A percentile compares a stretch with the other conserved stretches of the same genome.
These are phyloP conservation scores for Apodemia duryi DNA, from an alignment of 2,888 invertebrate genomes.

Conservation along the genomic window DNA sequence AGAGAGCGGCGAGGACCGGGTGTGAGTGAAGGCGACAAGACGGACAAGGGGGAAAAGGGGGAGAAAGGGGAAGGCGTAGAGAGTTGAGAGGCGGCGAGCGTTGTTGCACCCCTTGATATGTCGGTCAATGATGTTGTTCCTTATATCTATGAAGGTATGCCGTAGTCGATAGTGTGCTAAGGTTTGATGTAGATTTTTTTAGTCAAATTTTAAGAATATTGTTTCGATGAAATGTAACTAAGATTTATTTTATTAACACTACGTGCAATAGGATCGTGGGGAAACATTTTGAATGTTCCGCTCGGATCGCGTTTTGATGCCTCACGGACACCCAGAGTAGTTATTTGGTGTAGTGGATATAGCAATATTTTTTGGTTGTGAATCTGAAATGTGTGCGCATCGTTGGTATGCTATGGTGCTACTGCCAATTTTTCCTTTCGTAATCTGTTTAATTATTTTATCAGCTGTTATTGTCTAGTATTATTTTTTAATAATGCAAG, in stretches of 20 bases:
- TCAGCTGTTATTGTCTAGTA: constrained; percentile 70
- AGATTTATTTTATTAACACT: constrained; percentile 58
- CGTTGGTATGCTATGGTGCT: constrained; percentile 54
- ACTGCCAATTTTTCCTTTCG: constrained; percentile 58
- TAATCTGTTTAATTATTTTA: constrained; percentile 54
- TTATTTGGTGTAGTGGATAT: constrained; percentile 67
- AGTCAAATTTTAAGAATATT: constrained; percentile 68
- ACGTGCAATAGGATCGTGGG: constrained; percentile 57
- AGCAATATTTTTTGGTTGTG: constrained; percentile 78
- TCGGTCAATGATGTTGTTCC: constrained; percentile 75
- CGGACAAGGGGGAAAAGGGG: constrained; percentile 32
- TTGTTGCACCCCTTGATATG: constrained; percentile 31
- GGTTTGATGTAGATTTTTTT: constrained; percentile 76
- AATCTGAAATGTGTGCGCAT: constrained; percentile 53
- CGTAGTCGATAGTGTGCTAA: constrained; percentile 76
- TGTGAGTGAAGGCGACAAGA: constrained; percentile 26
- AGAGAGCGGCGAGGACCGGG: constrained; percentile 62
- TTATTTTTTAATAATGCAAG: constrained; percentile 61
- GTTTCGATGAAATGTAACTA: constrained; percentile 67
- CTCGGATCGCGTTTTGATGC: constrained; percentile 49
- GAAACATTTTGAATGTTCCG: constrained; percentile 43
- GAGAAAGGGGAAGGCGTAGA: constrained; percentile 48
- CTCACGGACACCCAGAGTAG: constrained; percentile 62
- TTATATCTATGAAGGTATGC: constrained; percentile 75
- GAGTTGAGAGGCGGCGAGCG: constrained; percentile 10